phyloP scores from a whole-genome alignment of 2,888 invertebrate species.

The Tricholauxania praeusta region DNA sequence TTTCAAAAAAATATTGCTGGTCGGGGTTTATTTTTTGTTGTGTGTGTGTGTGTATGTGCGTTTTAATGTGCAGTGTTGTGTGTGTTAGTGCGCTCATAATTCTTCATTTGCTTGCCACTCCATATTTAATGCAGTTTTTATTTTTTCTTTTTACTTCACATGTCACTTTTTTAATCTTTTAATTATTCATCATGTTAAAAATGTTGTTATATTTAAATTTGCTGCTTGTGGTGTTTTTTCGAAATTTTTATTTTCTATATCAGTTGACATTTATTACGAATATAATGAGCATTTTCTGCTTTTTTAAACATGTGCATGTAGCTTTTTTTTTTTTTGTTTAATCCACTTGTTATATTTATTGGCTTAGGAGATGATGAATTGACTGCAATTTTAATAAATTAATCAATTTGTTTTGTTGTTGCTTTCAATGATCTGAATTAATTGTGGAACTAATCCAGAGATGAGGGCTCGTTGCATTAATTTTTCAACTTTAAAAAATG shows the following conservation, averaged over 20 bases:
- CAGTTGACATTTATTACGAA: conserved; percentile 17
- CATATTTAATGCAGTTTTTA: conserved; percentile 22
- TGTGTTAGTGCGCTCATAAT: background rate
- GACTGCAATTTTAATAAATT: conserved; percentile 10
- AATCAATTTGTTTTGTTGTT: background rate
- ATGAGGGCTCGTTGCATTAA: too few relatives aligned
- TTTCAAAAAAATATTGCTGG: conserved; percentile 13
- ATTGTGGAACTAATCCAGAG: too few relatives aligned
- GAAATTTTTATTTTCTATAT: conserved; percentile 11
- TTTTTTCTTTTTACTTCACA: conserved; percentile 14
- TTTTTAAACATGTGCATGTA: background rate
- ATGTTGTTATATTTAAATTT: conserved; percentile 25
- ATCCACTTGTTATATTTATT: background rate
- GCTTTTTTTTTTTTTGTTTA: conserved; percentile 8
- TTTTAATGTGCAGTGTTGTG: background rate
- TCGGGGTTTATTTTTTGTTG: background rate
- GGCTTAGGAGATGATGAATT: background rate
- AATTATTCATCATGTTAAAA: conserved; percentile 19
- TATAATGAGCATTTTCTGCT: background rate
- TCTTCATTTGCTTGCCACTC: conserved; percentile 20
- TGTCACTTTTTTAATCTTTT: conserved; percentile 21
- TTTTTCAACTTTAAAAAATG: too few relatives aligned
- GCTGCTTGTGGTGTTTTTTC: background rate
- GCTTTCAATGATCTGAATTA: too few relatives aligned
- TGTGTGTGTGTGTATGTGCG: conserved; percentile 13